Conservation (phyloP, 2,797 vertebrate species). For the Alcedo quadribrachys region DNA sequence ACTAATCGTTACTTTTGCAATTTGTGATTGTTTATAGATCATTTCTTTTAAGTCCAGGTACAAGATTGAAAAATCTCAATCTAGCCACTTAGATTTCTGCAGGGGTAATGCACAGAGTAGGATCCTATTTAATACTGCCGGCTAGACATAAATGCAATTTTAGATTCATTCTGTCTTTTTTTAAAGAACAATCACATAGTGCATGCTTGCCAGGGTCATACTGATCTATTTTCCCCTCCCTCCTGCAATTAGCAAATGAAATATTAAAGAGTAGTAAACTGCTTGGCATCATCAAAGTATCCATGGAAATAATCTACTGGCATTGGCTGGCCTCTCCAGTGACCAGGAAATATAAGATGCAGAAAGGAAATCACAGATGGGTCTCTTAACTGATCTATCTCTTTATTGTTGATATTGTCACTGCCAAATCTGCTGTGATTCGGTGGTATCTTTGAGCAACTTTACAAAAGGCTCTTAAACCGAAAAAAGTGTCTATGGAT, state of each 20-base stretch:
- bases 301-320: neutral
- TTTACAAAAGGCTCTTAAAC: conserved; percentile 75
- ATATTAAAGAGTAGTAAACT: conserved; percentile 59
- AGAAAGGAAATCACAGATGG: conserved; percentile 46
- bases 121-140: conserved; percentile 67
- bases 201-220: conserved; percentile 37
- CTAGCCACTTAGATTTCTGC: conserved; percentile 78
- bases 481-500: conserved; percentile 66
- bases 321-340: conserved; percentile 40
- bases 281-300: conserved; percentile 13
- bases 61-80: conserved; percentile 84
- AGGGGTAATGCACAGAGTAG: conserved; percentile 30
- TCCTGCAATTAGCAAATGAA: conserved; percentile 64
- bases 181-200: conserved; percentile 64
- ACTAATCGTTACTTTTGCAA: conserved; percentile 88
- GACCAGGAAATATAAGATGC: conserved; percentile 11
- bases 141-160: conserved; percentile 72
- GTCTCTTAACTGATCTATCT: conserved; percentile 46
- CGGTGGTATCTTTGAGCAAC: conserved; percentile 67
- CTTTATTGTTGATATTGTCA: conserved; percentile 69
- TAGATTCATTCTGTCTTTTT: conserved; percentile 53
- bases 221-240: neutral
- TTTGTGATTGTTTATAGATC: conserved; percentile 87
- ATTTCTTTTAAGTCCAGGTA: conserved; percentile 84
- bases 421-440: conserved; percentile 76